These are phyloP conservation scores for Copsychus sechellarum DNA, from an alignment of 2,113 vertebrate species.

Conservation along the genomic window DNA sequence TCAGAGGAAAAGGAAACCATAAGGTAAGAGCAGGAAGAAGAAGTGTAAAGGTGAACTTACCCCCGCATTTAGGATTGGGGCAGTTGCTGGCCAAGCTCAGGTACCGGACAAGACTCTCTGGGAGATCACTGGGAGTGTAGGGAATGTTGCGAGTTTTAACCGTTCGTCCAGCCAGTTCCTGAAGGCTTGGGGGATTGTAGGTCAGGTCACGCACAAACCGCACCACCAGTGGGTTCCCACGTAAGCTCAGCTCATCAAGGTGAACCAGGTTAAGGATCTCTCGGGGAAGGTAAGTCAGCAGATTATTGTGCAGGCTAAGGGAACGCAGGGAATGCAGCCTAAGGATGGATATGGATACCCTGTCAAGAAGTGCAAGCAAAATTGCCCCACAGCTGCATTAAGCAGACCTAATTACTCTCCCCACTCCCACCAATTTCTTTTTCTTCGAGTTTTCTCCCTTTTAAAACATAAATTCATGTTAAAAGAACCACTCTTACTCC, in stretches of 20 bases:
- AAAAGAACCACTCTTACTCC: background rate
- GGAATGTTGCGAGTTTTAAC: constrained; percentile 74
- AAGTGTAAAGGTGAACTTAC: constrained; percentile 67
- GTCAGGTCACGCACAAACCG: constrained; percentile 80
- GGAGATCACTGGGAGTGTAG: constrained; percentile 83
- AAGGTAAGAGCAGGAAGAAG: background rate
- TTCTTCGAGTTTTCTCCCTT: background rate
- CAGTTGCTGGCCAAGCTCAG: constrained; percentile 94
- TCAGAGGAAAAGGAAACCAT: background rate
- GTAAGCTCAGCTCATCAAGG: constrained; percentile 93
- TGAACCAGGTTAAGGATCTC: constrained; percentile 94
- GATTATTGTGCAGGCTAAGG: constrained; percentile 96
- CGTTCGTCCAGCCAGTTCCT: constrained; percentile 79
- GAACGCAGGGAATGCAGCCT: constrained; percentile 94
- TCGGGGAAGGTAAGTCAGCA: constrained; percentile 93
- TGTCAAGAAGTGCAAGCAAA: background rate
- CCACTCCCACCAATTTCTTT: background rate
- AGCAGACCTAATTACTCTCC: background rate
- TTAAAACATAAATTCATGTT: background rate
- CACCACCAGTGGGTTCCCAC: constrained; percentile 94
- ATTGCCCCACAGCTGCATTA: background rate
- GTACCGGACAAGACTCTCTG: constrained; percentile 84
- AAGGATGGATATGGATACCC: background rate
- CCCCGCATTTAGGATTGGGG: constrained; percentile 94
- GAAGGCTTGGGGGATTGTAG: constrained; percentile 77